A percentile compares a stretch with the other conserved stretches of the same genome.
These are phyloP conservation scores for Takifugu flavidus DNA, from an alignment of 2,113 vertebrate genomes.

Conservation along the genomic window DNA sequence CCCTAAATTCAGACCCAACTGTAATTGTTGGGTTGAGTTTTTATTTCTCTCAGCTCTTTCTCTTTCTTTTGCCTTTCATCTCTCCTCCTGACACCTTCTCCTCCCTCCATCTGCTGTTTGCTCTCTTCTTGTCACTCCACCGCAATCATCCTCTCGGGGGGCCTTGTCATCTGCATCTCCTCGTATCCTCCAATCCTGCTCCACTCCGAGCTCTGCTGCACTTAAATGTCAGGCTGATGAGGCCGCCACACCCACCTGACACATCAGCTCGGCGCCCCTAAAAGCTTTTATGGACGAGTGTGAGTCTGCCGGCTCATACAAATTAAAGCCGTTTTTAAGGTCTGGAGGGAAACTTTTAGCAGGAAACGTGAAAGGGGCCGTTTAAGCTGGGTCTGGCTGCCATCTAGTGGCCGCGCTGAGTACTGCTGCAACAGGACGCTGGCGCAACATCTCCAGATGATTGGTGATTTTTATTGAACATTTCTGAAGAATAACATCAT, in stretches of 20 bases:
- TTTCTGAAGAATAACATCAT: no score
- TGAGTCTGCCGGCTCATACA: slow-evolving; percentile 60
- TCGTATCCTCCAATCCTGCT: slow-evolving; percentile 87
- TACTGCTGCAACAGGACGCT: no score
- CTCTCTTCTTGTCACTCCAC: slow-evolving; percentile 76
- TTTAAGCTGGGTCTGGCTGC: slow-evolving; percentile 52
- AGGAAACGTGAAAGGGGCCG: slow-evolving; percentile 12
- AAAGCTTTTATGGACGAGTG: slow-evolving; percentile 72
- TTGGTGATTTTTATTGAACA: no score
- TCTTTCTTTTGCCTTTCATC: slow-evolving; percentile 66
- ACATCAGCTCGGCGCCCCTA: slow-evolving; percentile 68
- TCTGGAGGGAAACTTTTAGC: slow-evolving; percentile 40
- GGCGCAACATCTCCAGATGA: no score
- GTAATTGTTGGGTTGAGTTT: slow-evolving; percentile 65
- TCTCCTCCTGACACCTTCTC: slow-evolving; percentile 58
- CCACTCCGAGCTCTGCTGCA: slow-evolving; percentile 94
- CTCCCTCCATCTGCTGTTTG: slow-evolving; percentile 70
- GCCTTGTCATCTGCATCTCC: slow-evolving; percentile 81
- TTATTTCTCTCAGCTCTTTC: slow-evolving; percentile 53
- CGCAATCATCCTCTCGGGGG: slow-evolving; percentile 95
- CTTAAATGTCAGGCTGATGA: slow-evolving; percentile 98
- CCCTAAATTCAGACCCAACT: slow-evolving; percentile 46
- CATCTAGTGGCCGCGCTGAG: slow-evolving; percentile 61
- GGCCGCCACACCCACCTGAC: slow-evolving; percentile 74
- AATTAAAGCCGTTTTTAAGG: slow-evolving; percentile 52